Conservation (phyloP, 1,140 invertebrate species). For the Palaemon carinicauda region DNA sequence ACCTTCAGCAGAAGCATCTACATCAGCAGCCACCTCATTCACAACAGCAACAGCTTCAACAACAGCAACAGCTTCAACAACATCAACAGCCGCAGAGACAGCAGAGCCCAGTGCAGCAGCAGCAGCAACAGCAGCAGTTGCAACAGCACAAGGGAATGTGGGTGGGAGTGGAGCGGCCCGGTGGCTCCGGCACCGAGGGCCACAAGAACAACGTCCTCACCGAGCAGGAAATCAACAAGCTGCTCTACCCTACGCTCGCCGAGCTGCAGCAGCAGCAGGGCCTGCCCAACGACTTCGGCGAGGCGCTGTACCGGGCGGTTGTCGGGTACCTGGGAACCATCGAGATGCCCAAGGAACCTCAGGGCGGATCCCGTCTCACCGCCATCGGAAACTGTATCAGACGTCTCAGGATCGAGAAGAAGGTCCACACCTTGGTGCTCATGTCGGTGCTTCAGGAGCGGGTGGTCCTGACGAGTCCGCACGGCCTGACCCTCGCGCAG, state of each 20-base stretch:
- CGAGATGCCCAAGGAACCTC: slow-evolving; percentile 71
- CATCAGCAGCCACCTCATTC: slow-evolving; percentile 65
- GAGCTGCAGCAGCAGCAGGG: slow-evolving; percentile 50
- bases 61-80: slow-evolving; percentile 26
- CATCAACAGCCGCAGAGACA: slow-evolving; percentile 20
- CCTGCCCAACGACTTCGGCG: slow-evolving; percentile 56
- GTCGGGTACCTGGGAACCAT: slow-evolving; percentile 95
- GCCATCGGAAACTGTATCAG: slow-evolving; percentile 83
- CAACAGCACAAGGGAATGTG: slow-evolving; percentile 15
- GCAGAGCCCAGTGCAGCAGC: slow-evolving; percentile 25
- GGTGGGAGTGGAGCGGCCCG: neutral
- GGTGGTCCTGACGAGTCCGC: slow-evolving; percentile 78
- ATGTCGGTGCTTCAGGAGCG: slow-evolving; percentile 84
- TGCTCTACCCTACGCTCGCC: slow-evolving; percentile 61
- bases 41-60: neutral
- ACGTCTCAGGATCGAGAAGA: slow-evolving; percentile 86
- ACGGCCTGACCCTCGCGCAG: slow-evolving; percentile 73
- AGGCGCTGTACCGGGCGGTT: slow-evolving; percentile 77
- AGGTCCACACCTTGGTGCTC: slow-evolving; percentile 84
- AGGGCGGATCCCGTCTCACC: slow-evolving; percentile 65
- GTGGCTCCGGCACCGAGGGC: neutral
- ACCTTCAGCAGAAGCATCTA: neutral
- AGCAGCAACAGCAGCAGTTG: slow-evolving; percentile 18
- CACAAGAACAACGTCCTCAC: slow-evolving; percentile 54
- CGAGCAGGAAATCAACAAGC: slow-evolving; percentile 62